Conservation (phyloP, 1,140 invertebrate species). For the Calycopis cecrops region DNA sequence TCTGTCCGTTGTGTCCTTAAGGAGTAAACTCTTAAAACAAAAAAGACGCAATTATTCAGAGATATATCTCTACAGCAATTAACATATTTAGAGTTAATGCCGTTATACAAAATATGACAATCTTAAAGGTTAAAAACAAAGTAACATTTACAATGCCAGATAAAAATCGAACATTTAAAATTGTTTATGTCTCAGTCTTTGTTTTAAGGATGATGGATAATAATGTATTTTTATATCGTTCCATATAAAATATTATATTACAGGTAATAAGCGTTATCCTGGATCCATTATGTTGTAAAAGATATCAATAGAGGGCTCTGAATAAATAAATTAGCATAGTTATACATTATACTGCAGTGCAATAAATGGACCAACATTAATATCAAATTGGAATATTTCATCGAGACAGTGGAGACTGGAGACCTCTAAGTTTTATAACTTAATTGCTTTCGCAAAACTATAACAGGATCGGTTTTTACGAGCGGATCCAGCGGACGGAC, state of each 20-base stretch:
- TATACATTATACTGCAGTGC: constrained; percentile 41
- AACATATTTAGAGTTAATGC: too few relatives aligned
- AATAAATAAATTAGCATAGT: constrained; percentile 40
- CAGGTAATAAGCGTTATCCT: constrained; percentile 3
- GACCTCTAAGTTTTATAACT: constrained; percentile 63
- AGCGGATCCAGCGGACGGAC: constrained; percentile 36
- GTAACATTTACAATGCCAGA: too few relatives aligned
- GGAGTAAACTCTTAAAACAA: too few relatives aligned
- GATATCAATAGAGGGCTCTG: constrained; percentile 23
- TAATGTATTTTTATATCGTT: constrained; percentile 1
- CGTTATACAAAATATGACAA: too few relatives aligned
- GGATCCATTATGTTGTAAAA: constrained; percentile 20
- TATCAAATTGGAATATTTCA: constrained; percentile 64
- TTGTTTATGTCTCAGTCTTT: neutral
- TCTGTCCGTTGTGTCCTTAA: too few relatives aligned
- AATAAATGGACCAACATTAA: constrained; percentile 53
- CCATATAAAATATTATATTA: constrained; percentile 9
- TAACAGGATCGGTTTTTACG: constrained; percentile 65
- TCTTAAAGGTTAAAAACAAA: too few relatives aligned
- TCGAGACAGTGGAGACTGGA: constrained; percentile 51
- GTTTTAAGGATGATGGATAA: constrained; percentile 1
- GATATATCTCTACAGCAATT: too few relatives aligned
- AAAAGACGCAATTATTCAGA: too few relatives aligned
- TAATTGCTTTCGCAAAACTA: constrained; percentile 68
- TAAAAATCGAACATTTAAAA: too few relatives aligned